Conservation (phyloP, 2,113 vertebrate species). For the Pelecanoides urinatrix region DNA sequence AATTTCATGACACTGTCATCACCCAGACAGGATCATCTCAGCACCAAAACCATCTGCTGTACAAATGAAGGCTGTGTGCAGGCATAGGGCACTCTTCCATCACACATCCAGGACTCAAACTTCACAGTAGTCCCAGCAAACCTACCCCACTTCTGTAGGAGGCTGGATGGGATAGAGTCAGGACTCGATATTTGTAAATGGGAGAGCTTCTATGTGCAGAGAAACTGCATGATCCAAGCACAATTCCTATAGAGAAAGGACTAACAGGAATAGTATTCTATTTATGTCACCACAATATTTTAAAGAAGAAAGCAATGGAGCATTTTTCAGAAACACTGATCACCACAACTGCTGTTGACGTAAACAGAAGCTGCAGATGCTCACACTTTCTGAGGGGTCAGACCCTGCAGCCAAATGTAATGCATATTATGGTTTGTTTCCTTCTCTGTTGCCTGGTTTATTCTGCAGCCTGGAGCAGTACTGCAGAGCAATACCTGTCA, state of each 20-base stretch:
- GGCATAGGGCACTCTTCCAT: not conserved
- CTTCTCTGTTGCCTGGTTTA: not conserved
- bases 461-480: not conserved
- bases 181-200: not conserved
- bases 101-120: not conserved
- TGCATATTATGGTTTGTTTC: not conserved
- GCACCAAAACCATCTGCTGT: not conserved
- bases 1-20: not conserved
- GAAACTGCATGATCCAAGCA: not conserved
- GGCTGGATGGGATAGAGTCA: not conserved
- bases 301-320: not conserved
- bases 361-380: not conserved
- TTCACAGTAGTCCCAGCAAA: not conserved
- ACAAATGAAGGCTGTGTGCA: not conserved
- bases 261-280: not conserved
- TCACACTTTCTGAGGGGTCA: not conserved
- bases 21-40: not conserved
- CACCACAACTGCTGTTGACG: not conserved
- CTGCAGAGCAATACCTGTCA: not conserved
- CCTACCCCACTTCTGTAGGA: not conserved
- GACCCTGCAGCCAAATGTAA: not conserved
- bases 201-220: not conserved
- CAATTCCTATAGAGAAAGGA: not conserved
- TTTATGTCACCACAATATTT: not conserved
- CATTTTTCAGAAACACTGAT: not conserved